These are phyloP conservation scores for Carcina quercana DNA, from an alignment of 2,888 invertebrate species.

Conservation along the genomic window DNA sequence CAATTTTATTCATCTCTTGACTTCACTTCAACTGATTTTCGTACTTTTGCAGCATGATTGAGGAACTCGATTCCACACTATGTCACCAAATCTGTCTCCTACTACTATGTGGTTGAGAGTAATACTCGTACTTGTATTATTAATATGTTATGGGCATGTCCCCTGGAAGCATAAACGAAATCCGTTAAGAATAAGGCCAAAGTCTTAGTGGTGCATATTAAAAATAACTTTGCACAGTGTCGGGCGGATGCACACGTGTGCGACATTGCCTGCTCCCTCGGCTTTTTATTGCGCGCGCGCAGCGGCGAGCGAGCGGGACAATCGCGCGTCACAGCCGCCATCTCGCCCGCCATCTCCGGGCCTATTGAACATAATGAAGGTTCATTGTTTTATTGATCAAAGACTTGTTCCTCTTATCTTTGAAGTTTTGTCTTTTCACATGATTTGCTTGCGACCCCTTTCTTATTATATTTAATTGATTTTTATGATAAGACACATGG, in stretches of 20 bases:
- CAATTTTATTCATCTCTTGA: no score
- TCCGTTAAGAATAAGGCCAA: neutral
- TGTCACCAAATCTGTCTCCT: no score
- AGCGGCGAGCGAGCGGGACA: constrained; percentile 15
- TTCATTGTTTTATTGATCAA: constrained; percentile 24
- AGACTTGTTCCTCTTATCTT: constrained; percentile 1
- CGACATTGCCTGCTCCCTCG: constrained; percentile 40
- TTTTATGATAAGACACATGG: no score
- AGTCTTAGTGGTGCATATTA: constrained; percentile 22
- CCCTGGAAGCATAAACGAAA: no score
- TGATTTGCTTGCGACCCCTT: no score
- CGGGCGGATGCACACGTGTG: constrained; percentile 69
- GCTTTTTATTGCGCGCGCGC: constrained; percentile 52
- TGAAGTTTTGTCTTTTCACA: neutral
- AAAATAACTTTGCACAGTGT: constrained; percentile 61
- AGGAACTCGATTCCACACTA: no score
- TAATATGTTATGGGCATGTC: neutral
- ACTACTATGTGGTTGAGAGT: no score
- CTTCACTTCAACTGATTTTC: no score
- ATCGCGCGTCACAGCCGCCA: constrained; percentile 25
- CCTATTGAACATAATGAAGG: constrained; percentile 12
- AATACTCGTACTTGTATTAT: no score
- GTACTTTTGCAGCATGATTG: no score
- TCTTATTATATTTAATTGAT: no score
- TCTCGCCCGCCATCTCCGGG: constrained; percentile 16